Percentiles rank a stretch among this genome's conserved stretches.
These are phyloP conservation scores for Trypoxylon attenuatum DNA, from an alignment of 2,888 invertebrate species.

Conservation along the genomic window DNA sequence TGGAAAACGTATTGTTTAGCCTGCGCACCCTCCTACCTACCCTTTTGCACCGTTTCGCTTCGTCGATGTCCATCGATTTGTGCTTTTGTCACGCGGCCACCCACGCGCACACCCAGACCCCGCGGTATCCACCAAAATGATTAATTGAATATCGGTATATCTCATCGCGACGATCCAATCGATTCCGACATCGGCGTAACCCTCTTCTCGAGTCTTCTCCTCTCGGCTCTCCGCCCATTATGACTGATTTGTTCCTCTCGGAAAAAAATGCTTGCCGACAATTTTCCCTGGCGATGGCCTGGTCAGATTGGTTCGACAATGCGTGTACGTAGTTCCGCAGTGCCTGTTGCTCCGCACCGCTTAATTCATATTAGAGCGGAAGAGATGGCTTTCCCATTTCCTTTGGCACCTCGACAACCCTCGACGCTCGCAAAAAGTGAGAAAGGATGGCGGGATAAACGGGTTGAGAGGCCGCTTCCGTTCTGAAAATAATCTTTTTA, in stretches of 20 bases:
- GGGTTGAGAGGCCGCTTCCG: constrained; percentile 5
- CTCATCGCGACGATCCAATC: constrained; percentile 39
- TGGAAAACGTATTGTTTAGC: constrained; percentile 53
- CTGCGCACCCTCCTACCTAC: too few species aligned
- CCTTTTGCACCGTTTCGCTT: constrained; percentile 51
- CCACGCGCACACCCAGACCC: constrained; percentile 34
- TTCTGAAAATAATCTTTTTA: constrained; percentile 49
- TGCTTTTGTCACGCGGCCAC: background rate
- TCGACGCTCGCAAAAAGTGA: background rate
- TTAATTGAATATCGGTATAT: constrained; percentile 59
- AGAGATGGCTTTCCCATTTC: background rate
- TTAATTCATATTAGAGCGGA: too few species aligned
- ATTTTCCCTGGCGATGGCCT: too few species aligned
- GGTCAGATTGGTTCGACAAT: too few species aligned
- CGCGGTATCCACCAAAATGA: constrained; percentile 56
- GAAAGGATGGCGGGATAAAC: background rate
- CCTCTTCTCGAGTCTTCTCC: constrained; percentile 47
- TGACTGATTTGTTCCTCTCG: too few species aligned
- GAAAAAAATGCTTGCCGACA: too few species aligned
- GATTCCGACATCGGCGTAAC: constrained; percentile 51
- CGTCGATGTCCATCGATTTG: too few species aligned
- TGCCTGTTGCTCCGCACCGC: too few species aligned
- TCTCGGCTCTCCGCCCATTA: background rate
- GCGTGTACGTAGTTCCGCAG: too few species aligned
- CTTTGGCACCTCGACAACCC: background rate